Percentiles rank a stretch among this genome's conserved stretches.
phyloP scores from a whole-genome alignment of 2,113 vertebrate genomes.

The Crotalus tigris region DNA sequence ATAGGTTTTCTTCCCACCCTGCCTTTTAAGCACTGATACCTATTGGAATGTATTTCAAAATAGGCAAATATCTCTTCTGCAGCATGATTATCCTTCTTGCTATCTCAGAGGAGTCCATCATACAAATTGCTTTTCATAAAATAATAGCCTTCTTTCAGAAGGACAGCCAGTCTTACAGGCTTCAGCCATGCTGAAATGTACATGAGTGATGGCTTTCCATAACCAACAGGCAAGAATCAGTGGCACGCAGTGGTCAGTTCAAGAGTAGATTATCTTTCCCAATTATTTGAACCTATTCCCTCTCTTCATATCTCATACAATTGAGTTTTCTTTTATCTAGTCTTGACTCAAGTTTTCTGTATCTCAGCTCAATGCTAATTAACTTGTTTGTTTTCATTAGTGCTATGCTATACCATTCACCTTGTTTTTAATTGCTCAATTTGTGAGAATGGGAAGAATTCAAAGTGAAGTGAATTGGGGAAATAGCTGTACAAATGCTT shows the following conservation, averaged over 20 bases:
- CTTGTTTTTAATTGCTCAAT: neutral
- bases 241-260: neutral
- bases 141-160: constrained; percentile 6
- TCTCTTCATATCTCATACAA: neutral
- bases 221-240: neutral
- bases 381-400: neutral
- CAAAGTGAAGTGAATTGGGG: neutral
- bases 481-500: neutral
- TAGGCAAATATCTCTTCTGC: neutral
- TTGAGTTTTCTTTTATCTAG: neutral
- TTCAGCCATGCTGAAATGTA: neutral
- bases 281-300: neutral
- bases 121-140: constrained; percentile 9
- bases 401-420: neutral
- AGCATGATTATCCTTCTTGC: neutral
- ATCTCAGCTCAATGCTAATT: neutral
- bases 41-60: constrained; percentile 24
- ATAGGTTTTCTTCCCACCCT: neutral
- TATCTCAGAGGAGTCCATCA: neutral
- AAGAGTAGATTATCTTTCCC: neutral
- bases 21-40: neutral
- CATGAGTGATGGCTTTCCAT: neutral
- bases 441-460: neutral
- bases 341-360: neutral
- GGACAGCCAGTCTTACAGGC: neutral